phyloP scores from a whole-genome alignment of 2,113 vertebrate genomes.

The Pelobates fuscus region DNA sequence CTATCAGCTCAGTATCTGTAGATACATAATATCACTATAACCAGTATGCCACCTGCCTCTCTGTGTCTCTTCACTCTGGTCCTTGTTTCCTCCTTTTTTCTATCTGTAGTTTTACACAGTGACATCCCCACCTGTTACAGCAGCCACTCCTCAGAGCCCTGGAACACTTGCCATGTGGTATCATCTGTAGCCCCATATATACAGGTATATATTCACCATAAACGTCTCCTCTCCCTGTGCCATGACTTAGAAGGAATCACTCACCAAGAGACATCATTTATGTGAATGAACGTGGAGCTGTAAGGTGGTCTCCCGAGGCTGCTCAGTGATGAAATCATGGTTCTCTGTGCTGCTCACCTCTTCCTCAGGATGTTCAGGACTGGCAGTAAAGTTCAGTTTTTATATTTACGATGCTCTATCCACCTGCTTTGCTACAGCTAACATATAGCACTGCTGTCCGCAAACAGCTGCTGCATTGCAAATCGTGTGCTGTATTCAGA shows the following conservation, averaged over 20 bases:
- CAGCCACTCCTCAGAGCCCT: too few relatives aligned
- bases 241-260: neutral
- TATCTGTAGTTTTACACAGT: too few relatives aligned
- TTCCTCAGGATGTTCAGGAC: constrained; percentile 2
- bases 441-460: constrained; percentile 4
- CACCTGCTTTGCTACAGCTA: neutral
- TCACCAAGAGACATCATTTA: neutral
- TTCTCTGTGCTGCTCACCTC: neutral
- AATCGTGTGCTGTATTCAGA: neutral
- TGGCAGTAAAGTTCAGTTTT: neutral
- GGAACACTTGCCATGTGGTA: too few relatives aligned
- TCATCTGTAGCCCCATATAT: too few relatives aligned
- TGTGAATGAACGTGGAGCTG: neutral
- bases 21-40: too few relatives aligned
- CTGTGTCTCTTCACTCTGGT: neutral
- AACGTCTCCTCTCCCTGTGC: neutral
- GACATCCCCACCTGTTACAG: too few relatives aligned
- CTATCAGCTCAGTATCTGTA: too few relatives aligned
- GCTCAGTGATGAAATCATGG: neutral
- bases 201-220: too few relatives aligned
- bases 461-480: constrained; percentile 9
- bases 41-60: too few relatives aligned
- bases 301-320: neutral
- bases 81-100: neutral
- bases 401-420: neutral